Evolutionary conservation across 2,113 vertebrate genomes (phyloP).

Genomic region (Atractosteus spatula): DNA sequence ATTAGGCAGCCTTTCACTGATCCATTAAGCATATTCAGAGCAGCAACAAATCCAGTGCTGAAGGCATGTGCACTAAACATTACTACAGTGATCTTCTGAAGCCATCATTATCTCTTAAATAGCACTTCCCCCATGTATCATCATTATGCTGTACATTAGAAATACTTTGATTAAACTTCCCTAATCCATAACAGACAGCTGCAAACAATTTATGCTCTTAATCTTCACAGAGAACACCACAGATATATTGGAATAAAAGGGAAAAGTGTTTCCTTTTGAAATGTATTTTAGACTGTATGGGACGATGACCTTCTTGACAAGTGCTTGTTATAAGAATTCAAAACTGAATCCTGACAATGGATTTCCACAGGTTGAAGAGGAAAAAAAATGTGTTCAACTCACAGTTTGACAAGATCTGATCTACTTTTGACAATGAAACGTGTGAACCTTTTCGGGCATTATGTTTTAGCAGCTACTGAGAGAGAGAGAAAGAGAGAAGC

Average conservation of each 20-base stretch:
- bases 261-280: background rate
- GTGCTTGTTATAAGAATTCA: constrained; percentile 26
- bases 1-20: constrained; percentile 87
- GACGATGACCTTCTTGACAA: constrained; percentile 27
- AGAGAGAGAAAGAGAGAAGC: constrained; percentile 1
- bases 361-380: background rate
- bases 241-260: constrained; percentile 90
- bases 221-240: constrained; percentile 90
- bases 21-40: constrained; percentile 89
- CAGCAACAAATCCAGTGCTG: constrained; percentile 87
- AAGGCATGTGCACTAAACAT: constrained; percentile 86
- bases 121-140: constrained; percentile 95
- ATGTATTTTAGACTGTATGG: constrained; percentile 27
- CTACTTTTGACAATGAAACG: background rate
- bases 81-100: constrained; percentile 90
- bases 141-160: constrained; percentile 97
- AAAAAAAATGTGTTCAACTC: background rate
- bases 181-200: constrained; percentile 97
- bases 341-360: background rate
- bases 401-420: background rate
- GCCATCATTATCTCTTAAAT: constrained; percentile 98
- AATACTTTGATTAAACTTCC: constrained; percentile 99
- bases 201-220: constrained; percentile 96
- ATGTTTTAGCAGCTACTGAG: constrained; percentile 2
- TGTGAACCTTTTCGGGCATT: background rate